Percentiles rank a stretch among this genome's conserved stretches.
Conservation (phyloP, 2,797 vertebrate species). For the Sternarchorhynchus goeldii region DNA sequence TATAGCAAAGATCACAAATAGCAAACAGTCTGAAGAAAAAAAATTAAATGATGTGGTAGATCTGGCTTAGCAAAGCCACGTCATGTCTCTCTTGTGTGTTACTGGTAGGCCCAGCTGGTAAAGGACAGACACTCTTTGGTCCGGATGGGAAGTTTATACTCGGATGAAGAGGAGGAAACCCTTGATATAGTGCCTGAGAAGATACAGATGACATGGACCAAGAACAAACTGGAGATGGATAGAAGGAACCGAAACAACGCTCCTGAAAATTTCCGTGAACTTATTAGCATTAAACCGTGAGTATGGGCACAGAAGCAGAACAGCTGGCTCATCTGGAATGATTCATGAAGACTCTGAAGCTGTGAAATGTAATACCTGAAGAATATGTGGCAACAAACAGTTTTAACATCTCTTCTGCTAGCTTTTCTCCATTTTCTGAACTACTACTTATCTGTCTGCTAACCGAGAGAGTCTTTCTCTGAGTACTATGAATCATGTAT, state of each 20-base stretch:
- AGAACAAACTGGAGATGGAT: constrained; percentile 86
- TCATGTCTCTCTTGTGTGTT: background rate
- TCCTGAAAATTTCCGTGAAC: constrained; percentile 91
- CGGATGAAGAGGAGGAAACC: constrained; percentile 93
- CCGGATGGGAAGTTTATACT: constrained; percentile 91
- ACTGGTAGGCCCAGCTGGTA: constrained; percentile 88
- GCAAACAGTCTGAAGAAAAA: too few species aligned
- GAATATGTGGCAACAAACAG: too few species aligned
- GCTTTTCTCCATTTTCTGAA: background rate
- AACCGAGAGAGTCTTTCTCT: constrained; percentile 70
- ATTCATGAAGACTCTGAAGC: background rate
- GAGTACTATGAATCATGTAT: constrained; percentile 55
- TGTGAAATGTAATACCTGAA: too few species aligned
- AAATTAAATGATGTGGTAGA: background rate
- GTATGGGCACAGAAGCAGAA: constrained; percentile 56
- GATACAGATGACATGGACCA: constrained; percentile 97
- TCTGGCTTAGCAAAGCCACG: background rate
- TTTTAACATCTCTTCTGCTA: constrained; percentile 1
- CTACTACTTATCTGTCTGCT: constrained; percentile 56
- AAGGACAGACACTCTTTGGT: constrained; percentile 95
- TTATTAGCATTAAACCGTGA: constrained; percentile 97
- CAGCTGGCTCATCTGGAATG: background rate
- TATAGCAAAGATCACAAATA: too few species aligned
- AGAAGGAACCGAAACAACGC: constrained; percentile 80
- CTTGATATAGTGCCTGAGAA: constrained; percentile 82